Evolutionary conservation across 1,140 invertebrate genomes (phyloP), one percentile per base, ranked within the genome.

Genomic region (Drosophila truncata): DNA sequence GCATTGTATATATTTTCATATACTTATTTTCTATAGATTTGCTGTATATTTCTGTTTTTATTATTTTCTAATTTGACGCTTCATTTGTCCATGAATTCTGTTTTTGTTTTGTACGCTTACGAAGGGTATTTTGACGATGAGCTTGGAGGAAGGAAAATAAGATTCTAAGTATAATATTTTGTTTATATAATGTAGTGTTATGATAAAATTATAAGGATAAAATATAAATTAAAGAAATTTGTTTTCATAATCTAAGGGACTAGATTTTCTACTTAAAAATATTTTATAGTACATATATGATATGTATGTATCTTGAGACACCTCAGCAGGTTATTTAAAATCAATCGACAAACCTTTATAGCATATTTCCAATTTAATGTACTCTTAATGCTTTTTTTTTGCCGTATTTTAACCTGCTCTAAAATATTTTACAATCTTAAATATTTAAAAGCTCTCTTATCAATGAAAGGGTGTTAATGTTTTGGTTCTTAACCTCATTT

Each of bases 61-160:
- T 84, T 80, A 72, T 80, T 83, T 88, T 87, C 84, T 87, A 88
- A 87, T 87, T 87, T 87, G 81, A 65, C 83, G 83, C 83, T 82
- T 86, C 79, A 87, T 82, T 86, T 86, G 59, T 39, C 60, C 47
- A 70, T 47, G 66, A 66, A 46, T 76, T 76, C 29, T 54, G 33
- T 18, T 46, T 73, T 76, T 50, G 50, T 65, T 49, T 49, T 52
- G 29, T 72, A 41, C 66, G 1, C 29, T 42, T 18, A 42, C 54
- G 1, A 3, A n/a, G 47, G 37, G 44, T 29, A 29, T 69, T 42
- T 13, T 62, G 49, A 37, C 31, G 44, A 8, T 44, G 13, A 23
- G 9, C 37, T 11, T 1, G 18, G 1, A 14, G 5, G n/a, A 27
- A 16, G 25, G n/a, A 1, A 18, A 50, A 18, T 13, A 31, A 1